These are phyloP conservation scores for Hypomesus transpacificus DNA, from an alignment of 2,113 vertebrate species.

Conservation along the genomic window DNA sequence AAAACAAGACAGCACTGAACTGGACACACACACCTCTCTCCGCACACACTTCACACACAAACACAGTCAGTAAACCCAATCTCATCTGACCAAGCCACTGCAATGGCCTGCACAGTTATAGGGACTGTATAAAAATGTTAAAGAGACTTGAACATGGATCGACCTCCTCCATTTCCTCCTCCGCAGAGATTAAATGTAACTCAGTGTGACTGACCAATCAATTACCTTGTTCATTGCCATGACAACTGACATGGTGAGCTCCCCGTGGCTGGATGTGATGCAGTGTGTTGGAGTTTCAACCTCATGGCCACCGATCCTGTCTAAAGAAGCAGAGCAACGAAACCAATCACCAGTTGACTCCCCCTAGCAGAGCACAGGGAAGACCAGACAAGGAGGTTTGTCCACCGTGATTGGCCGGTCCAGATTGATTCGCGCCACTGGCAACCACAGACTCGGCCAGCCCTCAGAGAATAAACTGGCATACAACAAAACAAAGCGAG, in stretches of 20 bases:
- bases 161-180: conserved; percentile 28
- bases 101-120: conserved; percentile 61
- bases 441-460: conserved; percentile 16
- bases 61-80: conserved; percentile 26
- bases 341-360: neutral
- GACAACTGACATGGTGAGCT: conserved; percentile 55
- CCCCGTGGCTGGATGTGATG: conserved; percentile 42
- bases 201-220: conserved; percentile 64
- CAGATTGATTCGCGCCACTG: conserved; percentile 26
- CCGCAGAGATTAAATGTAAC: conserved; percentile 33
- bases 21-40: conserved; percentile 40
- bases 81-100: conserved; percentile 62
- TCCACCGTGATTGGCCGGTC: conserved; percentile 16
- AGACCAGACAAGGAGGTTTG: conserved; percentile 39
- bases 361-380: conserved; percentile 37
- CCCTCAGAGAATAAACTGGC: conserved; percentile 28
- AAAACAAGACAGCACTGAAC: conserved; percentile 52
- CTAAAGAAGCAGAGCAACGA: conserved; percentile 46
- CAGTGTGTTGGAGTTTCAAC: conserved; percentile 40
- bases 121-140: conserved; percentile 60
- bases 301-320: conserved; percentile 38
- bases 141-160: conserved; percentile 42
- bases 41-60: conserved; percentile 1
- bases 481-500: conserved; percentile 30
- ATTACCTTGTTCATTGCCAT: conserved; percentile 64